These are phyloP conservation scores for Streptopelia turtur DNA, from an alignment of 2,797 vertebrate genomes.

Conservation along the genomic window DNA sequence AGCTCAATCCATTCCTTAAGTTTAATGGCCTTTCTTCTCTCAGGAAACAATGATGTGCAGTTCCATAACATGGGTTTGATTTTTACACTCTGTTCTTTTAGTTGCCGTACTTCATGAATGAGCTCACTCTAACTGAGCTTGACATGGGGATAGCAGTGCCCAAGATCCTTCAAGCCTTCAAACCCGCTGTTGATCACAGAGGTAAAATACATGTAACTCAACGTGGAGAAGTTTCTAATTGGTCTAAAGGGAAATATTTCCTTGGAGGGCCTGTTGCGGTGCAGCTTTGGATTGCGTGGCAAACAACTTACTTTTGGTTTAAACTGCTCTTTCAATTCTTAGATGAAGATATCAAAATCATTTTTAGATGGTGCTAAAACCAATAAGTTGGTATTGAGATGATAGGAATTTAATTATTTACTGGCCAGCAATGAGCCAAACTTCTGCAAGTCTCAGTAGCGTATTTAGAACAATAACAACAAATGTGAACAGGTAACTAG, in stretches of 20 bases:
- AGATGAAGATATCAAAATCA: background rate
- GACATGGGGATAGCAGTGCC: constrained; percentile 96
- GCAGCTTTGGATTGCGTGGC: background rate
- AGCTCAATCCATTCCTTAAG: background rate
- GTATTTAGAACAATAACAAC: background rate
- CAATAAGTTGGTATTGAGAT: background rate
- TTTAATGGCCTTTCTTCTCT: background rate
- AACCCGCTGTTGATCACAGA: constrained; percentile 90
- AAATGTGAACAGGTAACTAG: background rate
- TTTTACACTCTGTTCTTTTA: constrained; percentile 52
- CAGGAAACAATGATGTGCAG: background rate
- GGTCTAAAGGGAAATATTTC: background rate
- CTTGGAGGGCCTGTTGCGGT: background rate
- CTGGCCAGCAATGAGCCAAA: background rate
- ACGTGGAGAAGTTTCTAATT: background rate
- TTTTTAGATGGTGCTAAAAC: background rate
- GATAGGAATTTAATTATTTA: background rate
- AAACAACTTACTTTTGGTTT: background rate
- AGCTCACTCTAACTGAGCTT: constrained; percentile 93
- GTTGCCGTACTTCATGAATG: constrained; percentile 99
- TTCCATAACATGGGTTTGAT: background rate
- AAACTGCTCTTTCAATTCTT: background rate
- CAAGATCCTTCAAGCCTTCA: constrained; percentile 90
- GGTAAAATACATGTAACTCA: constrained; percentile 75
- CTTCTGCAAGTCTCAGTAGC: background rate